phyloP scores from a whole-genome alignment of 2,113 vertebrate genomes.

The Lipophrys pholis region DNA sequence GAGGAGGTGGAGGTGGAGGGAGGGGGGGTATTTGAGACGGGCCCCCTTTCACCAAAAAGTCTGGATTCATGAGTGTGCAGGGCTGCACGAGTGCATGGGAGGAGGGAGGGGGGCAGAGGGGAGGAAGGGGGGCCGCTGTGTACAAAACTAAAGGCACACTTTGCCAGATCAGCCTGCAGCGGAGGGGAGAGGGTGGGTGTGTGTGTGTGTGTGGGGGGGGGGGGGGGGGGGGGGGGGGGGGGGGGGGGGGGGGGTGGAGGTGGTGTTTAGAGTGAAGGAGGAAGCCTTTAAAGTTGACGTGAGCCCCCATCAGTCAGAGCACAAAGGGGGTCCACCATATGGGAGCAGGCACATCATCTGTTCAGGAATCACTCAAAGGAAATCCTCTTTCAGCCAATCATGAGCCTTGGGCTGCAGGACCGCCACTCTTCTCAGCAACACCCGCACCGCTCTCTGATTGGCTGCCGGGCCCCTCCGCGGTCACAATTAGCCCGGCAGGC shows the following conservation, averaged over 20 bases:
- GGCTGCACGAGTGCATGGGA: constrained; percentile 34
- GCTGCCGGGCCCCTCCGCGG: too few species aligned
- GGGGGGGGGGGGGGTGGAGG: too few species aligned
- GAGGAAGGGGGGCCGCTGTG: constrained; percentile 36
- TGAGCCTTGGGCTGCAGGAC: constrained; percentile 4
- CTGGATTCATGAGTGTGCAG: constrained; percentile 68
- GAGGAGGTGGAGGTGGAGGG: too few species aligned
- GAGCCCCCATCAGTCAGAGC: constrained; percentile 75
- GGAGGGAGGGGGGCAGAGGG: constrained; percentile 13
- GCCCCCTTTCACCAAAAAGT: constrained; percentile 78
- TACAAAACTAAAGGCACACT: constrained; percentile 80
- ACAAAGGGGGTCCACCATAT: constrained; percentile 81
- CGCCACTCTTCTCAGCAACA: constrained; percentile 50
- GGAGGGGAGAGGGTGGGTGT: too few species aligned
- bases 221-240: constrained; percentile 5
- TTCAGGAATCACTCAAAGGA: constrained; percentile 43
- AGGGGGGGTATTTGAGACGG: constrained; percentile 80
- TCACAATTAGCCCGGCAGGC: too few species aligned
- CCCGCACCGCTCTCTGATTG: constrained; percentile 44
- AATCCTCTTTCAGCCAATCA: constrained; percentile 45
- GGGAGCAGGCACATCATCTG: constrained; percentile 69
- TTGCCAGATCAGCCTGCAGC: constrained; percentile 68
- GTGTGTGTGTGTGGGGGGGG: constrained; percentile 3
- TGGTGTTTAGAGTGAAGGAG: constrained; percentile 55
- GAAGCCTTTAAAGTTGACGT: constrained; percentile 75